phyloP scores from a whole-genome alignment of 2,113 vertebrate genomes.

The Furnarius figulus region DNA sequence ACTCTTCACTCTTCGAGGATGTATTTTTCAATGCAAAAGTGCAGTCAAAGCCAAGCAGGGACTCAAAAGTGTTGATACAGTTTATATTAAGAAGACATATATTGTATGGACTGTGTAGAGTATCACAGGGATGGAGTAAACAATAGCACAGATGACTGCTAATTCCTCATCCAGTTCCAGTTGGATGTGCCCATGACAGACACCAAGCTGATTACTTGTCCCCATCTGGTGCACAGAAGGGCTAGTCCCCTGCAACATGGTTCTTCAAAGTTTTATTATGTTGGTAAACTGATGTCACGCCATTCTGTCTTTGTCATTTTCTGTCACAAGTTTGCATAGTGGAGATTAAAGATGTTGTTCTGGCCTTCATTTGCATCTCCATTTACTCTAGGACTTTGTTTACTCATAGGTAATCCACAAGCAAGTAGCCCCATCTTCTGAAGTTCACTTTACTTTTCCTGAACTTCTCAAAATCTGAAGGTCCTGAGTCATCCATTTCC shows the following conservation, averaged over 20 bases:
- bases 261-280: background rate
- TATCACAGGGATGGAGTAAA: background rate
- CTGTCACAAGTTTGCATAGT: background rate
- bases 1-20: background rate
- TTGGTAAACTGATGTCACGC: background rate
- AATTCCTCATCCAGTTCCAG: background rate
- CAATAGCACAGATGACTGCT: background rate
- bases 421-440: background rate
- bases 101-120: background rate
- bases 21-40: background rate
- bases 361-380: background rate
- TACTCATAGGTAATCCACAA: background rate
- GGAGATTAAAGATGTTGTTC: background rate
- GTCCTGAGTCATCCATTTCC: background rate
- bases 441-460: background rate
- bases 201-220: background rate
- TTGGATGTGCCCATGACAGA: background rate
- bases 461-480: background rate
- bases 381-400: background rate
- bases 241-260: fast-evolving
- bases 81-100: background rate
- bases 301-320: background rate
- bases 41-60: background rate
- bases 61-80: background rate
- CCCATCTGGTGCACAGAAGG: background rate